Base-by-base conservation (phyloP, 92 coral and sea anemone genomes). In the Porites rus region DNA sequence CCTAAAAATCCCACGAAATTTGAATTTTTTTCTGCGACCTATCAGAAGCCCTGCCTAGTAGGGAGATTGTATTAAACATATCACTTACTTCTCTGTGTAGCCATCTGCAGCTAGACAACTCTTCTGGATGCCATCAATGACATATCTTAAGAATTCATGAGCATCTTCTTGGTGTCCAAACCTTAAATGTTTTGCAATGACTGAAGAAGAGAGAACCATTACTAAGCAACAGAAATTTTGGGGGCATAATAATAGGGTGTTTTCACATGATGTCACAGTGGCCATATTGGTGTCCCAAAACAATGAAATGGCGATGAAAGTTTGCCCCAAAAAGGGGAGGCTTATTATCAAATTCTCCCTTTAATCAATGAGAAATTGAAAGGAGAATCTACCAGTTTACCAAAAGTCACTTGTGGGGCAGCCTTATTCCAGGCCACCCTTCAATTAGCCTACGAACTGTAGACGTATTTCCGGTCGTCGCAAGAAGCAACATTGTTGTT, bases 101-200 rank as follows among this genome's bases (percentile, higher is more conserved):
- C 92, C 86, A 38, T 84, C 88, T 9, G 95, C 95, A 69, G 96
- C 92, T 24, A 97, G 86, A 56, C 98, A 92, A 68, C 98, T 95
- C 78, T 95, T 95, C 84, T 95, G 96, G 96, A 97, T 95, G 28
- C 99, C 98, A 77, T 97, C 99, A 90, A 97, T 92, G 75, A 97
- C 98, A 72, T 97, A 97, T 76, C 99, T 88, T n/a, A 97, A 88
- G 76, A 97, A 97, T 63, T 97, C 99, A 88, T 97, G 99, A 2
- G 99, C 94, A 88, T 97, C 99, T 64, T 97, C 99, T 79, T 97
- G 99, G 67, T 97, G 98, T 1, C 99, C 99, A 93, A 97, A 97
- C 69, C 96, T 92, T 53, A 97, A 86, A 75, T 97, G 98, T 52
- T 95, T 97, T 54, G 99, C 99, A 90, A 97, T 97, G 56, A 86